Conservation (phyloP, 2,113 vertebrate genomes). For the Centropus bengalensis region DNA sequence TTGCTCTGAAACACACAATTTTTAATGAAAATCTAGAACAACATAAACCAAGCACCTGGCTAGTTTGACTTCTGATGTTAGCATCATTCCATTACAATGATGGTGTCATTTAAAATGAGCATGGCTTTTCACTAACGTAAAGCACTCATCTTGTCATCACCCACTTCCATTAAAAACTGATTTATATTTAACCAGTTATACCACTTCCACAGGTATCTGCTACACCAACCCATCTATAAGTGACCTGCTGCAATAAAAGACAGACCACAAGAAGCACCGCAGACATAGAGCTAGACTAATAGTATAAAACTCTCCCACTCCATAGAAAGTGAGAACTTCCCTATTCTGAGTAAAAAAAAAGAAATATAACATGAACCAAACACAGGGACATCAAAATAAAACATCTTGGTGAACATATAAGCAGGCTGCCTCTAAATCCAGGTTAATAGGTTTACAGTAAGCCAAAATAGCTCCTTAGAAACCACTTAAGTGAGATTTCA, state of each 20-base stretch:
- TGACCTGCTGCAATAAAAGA: background rate
- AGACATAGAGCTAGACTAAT: background rate
- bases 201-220: background rate
- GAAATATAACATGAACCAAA: background rate
- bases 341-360: background rate
- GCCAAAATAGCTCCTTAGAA: background rate
- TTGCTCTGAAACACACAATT: slow-evolving; percentile 82
- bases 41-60: background rate
- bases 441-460: background rate
- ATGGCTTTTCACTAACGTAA: background rate
- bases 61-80: background rate
- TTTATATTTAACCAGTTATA: background rate
- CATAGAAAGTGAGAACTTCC: background rate
- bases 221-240: background rate
- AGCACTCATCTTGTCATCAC: background rate
- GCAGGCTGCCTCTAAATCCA: background rate
- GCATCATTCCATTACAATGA: background rate
- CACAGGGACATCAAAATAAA: background rate
- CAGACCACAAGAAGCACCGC: background rate
- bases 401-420: background rate
- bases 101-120: background rate
- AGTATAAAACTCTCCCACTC: background rate
- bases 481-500: background rate
- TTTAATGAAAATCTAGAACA: slow-evolving; percentile 1
- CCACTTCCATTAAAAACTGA: background rate